A percentile compares a stretch with the other conserved stretches of the same genome.
phyloP scores from a whole-genome alignment of 2,888 invertebrate species.

The Sylvicola cinctus region DNA sequence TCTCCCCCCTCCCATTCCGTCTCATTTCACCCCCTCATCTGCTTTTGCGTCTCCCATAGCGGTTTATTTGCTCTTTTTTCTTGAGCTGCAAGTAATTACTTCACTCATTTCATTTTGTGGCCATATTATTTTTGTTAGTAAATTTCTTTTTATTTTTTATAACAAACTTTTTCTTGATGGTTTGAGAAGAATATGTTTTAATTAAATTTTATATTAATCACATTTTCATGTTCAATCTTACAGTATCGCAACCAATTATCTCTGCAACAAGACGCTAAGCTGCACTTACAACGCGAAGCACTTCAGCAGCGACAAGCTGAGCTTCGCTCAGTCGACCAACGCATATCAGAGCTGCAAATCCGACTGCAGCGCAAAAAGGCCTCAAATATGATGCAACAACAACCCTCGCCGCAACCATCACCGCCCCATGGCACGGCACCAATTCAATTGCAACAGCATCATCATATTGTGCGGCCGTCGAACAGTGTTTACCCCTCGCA shows the following conservation, averaged over 20 bases:
- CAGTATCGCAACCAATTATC: constrained; percentile 93
- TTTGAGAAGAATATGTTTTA: no score
- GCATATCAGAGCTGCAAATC: constrained; percentile 85
- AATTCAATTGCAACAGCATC: constrained; percentile 11
- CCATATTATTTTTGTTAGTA: no score
- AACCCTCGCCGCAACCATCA: constrained; percentile 6
- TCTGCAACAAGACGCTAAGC: constrained; percentile 79
- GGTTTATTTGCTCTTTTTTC: background rate
- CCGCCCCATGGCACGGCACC: constrained; percentile 9
- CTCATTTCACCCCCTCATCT: background rate
- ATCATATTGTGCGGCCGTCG: constrained; percentile 11
- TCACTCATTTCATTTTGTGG: background rate
- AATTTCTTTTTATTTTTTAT: no score
- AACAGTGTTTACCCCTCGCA: constrained; percentile 22
- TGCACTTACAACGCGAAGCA: constrained; percentile 75
- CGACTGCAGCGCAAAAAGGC: constrained; percentile 73
- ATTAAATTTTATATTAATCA: background rate
- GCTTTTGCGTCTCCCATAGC: no score
- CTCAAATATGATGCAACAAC: constrained; percentile 47
- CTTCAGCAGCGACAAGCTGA: constrained; percentile 78
- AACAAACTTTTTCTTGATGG: no score
- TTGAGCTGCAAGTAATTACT: background rate
- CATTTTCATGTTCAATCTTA: constrained; percentile 14
- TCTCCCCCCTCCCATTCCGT: no score
- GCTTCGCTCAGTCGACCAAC: constrained; percentile 75